A percentile compares a stretch with the other conserved stretches of the same genome.
These are phyloP conservation scores for Geodia barretti DNA, from an alignment of 37 sponge, comb jelly and placozoan species.

Conservation along the genomic window DNA sequence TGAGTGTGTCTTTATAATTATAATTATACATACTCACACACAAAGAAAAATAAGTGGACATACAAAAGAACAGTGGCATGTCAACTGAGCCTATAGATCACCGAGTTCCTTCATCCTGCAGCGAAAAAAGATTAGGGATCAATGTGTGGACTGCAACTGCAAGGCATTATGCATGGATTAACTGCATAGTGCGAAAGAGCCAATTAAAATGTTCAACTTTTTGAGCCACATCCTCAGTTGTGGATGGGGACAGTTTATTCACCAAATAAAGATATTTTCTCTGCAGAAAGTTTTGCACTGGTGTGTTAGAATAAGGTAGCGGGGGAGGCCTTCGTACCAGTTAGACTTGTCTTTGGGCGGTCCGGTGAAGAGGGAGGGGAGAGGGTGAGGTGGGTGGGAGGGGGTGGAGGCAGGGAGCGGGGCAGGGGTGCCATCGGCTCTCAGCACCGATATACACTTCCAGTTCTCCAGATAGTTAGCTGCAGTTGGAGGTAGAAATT, in stretches of 20 bases:
- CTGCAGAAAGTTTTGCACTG: too few species aligned
- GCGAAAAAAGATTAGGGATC: background rate
- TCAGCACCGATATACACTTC: slow-evolving; percentile 69
- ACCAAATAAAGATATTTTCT: too few species aligned
- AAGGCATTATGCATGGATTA: background rate
- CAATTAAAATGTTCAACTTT: background rate
- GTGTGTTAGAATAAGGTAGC: too few species aligned
- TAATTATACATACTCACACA: background rate
- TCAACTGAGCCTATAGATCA: background rate
- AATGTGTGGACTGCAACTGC: background rate
- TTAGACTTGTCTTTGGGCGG: slow-evolving; percentile 14
- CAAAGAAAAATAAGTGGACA: background rate
- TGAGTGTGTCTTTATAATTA: too few species aligned
- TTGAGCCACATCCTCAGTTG: background rate
- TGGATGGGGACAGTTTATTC: too few species aligned
- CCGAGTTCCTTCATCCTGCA: slow-evolving; percentile 9
- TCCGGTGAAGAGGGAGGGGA: background rate
- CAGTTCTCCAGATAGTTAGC: slow-evolving; percentile 89
- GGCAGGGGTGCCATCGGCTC: slow-evolving; percentile 29
- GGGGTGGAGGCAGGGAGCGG: slow-evolving; percentile 10
- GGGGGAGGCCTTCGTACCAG: too few species aligned
- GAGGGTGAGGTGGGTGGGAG: background rate
- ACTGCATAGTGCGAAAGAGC: background rate
- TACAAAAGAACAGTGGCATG: background rate
- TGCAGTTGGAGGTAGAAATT: background rate